phyloP scores from a whole-genome alignment of 2,797 vertebrate species.

The Limnodromus scolopaceus region DNA sequence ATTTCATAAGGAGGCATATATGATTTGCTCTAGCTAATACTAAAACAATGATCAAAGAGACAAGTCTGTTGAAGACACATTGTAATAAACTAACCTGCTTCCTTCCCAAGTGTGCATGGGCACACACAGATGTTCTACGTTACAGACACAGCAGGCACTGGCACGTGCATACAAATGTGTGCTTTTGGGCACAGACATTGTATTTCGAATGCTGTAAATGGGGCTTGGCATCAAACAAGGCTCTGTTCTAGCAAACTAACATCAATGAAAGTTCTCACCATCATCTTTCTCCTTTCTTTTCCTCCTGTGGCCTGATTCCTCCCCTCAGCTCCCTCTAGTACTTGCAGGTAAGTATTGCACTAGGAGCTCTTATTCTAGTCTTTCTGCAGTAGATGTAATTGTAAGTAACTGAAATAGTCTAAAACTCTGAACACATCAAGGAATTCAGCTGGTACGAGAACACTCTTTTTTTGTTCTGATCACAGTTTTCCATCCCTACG shows the following conservation, averaged over 20 bases:
- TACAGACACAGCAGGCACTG: not conserved
- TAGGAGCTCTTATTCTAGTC: not conserved
- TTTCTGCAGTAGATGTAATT: not conserved
- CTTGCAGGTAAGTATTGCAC: not conserved
- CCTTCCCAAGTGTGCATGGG: not conserved
- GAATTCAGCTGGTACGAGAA: not conserved
- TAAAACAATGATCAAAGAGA: slow-evolving; percentile 4
- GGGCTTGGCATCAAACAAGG: not conserved
- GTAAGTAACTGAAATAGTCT: not conserved
- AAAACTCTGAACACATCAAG: not conserved
- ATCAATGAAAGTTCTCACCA: not conserved
- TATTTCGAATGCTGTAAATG: not conserved
- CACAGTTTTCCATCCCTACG: not conserved
- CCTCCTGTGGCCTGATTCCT: not conserved
- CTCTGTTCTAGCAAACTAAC: not conserved
- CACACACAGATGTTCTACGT: not conserved
- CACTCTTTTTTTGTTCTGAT: not conserved
- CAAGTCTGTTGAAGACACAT: not conserved
- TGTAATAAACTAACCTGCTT: not conserved
- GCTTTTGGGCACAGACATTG: not conserved
- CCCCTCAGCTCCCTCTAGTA: slow-evolving; percentile 38
- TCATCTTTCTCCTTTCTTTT: not conserved
- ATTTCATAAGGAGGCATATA: not conserved
- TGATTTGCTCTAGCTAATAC: slow-evolving; percentile 14
- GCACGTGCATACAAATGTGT: not conserved